Base-by-base conservation (phyloP, 2,797 vertebrate genomes). In the Huso huso region DNA sequence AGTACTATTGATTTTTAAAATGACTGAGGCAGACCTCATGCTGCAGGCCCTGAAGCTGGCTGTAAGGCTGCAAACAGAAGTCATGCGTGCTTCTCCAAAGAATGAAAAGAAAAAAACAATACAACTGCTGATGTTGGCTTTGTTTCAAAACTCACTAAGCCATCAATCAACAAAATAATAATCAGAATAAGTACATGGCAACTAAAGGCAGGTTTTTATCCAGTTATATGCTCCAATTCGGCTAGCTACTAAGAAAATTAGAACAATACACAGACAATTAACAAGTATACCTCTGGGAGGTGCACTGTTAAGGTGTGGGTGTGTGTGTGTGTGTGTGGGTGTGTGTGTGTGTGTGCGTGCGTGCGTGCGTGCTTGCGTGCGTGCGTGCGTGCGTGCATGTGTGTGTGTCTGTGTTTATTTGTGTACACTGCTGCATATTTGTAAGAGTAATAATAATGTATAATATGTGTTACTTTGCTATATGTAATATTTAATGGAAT, bases 1-100 rank as follows among this genome's bases (percentile, higher is more conserved):
- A 94, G 91, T 90, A 93, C 90, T 97, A 97, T 96, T 94, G 95
- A 97, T 97, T 94, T 86, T 84, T 83, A 88, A 85, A 88, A 87
- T 92, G 93, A 91, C 93, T 94, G 92, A 96, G 92, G 92, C 93
- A 92, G 91, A 89, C 89, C 89, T 89, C 75, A 77, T 75, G 73
- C 76, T 87, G 88, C 86, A 83, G 77, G 78, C 78, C 75, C 81
- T 66, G 72, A 71, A 70, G 70, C 69, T 67, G 10, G 62, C 72
- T 51, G 1, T 81, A 86, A 84, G 86, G 85, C 83, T 88, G 83
- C 82, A 84, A 82, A 79, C 79, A 82, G 79, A 83, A 79, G 79
- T 81, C 75, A 69, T 83, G 82, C 72, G 69, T 68, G 82, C 51
- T 11, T 53, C 18, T 62, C 7, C 6, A 62, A 62, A n/a, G 11